phyloP scores from a whole-genome alignment of 2,113 vertebrate genomes.

The Carassius carassius region DNA sequence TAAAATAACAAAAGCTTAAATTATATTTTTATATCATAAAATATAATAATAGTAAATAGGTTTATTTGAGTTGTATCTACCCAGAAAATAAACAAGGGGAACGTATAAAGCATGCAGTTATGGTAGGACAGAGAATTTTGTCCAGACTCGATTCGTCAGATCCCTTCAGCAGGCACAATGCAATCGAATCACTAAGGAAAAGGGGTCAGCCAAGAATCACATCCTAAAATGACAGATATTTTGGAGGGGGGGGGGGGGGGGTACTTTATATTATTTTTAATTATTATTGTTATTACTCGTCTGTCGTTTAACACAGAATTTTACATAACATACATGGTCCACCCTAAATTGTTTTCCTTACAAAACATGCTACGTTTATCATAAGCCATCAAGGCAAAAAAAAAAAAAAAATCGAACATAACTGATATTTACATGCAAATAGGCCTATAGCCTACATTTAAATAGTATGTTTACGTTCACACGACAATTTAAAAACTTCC shows the following conservation, averaged over 20 bases:
- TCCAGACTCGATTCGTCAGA: constrained; percentile 60
- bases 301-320: neutral
- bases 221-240: constrained; percentile 73
- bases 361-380: neutral
- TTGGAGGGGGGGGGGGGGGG: too few species aligned
- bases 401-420: neutral
- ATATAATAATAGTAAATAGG: neutral
- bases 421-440: neutral
- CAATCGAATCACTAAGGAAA: constrained; percentile 80
- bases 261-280: neutral
- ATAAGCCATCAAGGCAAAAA: neutral
- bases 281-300: neutral
- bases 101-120: neutral
- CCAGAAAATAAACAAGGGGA: neutral
- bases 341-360: neutral
- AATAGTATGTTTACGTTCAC: neutral
- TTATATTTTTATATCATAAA: neutral
- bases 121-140: constrained; percentile 50
- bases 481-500: neutral
- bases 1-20: neutral
- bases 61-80: neutral
- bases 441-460: too few species aligned
- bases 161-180: constrained; percentile 85
- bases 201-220: constrained; percentile 80
- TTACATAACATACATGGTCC: neutral